Evolutionary conservation across 1,140 invertebrate genomes (phyloP).

Genomic region (Drosophila virilis): DNA sequence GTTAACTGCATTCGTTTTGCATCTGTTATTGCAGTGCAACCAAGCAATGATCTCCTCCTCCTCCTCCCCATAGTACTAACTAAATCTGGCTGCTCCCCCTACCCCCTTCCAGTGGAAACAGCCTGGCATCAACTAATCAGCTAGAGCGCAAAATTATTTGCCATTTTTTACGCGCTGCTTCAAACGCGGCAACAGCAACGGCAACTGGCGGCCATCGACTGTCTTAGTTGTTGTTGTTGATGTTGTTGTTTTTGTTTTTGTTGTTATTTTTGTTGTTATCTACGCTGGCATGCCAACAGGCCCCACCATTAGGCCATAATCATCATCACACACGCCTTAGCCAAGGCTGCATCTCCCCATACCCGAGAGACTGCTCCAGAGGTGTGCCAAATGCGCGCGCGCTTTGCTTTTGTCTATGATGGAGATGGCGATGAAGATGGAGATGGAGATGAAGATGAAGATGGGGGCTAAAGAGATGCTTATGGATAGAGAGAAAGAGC

Average conservation of each 20-base stretch:
- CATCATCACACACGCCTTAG: slow-evolving; percentile 79
- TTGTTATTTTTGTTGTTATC: slow-evolving; percentile 48
- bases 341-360: slow-evolving; percentile 53
- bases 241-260: slow-evolving; percentile 40
- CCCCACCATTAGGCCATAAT: slow-evolving; percentile 81
- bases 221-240: slow-evolving; percentile 46
- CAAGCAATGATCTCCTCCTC: background rate
- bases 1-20: slow-evolving; percentile 27
- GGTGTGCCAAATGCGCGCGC: slow-evolving; percentile 72
- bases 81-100: background rate
- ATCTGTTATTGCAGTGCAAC: slow-evolving; percentile 1
- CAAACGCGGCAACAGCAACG: slow-evolving; percentile 70
- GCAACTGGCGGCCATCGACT: slow-evolving; percentile 45
- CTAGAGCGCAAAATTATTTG: slow-evolving; percentile 80
- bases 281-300: slow-evolving; percentile 73
- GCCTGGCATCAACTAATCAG: slow-evolving; percentile 77
- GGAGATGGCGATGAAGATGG: slow-evolving; percentile 13
- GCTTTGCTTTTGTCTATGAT: slow-evolving; percentile 69
- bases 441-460: slow-evolving; percentile 5
- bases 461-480: background rate
- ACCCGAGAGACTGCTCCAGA: slow-evolving; percentile 26
- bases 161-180: slow-evolving; percentile 82
- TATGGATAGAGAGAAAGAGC: background rate
- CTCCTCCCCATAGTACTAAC: slow-evolving; percentile 1
- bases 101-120: background rate